These are phyloP conservation scores for Festucalex cinctus DNA, from an alignment of 2,113 vertebrate genomes.

Conservation along the genomic window DNA sequence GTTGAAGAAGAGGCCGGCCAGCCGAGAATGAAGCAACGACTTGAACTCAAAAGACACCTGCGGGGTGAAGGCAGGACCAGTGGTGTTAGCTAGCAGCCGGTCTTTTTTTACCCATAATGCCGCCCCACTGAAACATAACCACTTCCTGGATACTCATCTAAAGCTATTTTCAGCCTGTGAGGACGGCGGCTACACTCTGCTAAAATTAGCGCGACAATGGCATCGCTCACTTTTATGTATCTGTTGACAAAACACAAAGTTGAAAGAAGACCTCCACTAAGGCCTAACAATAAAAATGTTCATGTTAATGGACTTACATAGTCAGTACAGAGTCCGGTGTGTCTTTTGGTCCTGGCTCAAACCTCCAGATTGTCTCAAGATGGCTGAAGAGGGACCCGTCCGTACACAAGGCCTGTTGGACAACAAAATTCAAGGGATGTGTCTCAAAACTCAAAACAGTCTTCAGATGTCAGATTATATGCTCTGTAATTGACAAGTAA, in stretches of 20 bases:
- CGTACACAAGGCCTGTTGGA: slow-evolving; percentile 73
- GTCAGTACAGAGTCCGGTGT: slow-evolving; percentile 61
- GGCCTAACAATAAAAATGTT: too few relatives aligned
- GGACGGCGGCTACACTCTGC: slow-evolving; percentile 1
- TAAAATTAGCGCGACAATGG: slow-evolving; percentile 52
- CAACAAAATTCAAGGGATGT: background rate
- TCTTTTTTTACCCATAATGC: background rate
- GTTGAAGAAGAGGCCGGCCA: slow-evolving; percentile 73
- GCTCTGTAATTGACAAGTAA: too few relatives aligned
- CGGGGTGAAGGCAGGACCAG: background rate
- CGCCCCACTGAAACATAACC: slow-evolving; percentile 4
- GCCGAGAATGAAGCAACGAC: slow-evolving; percentile 74
- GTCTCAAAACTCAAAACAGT: background rate
- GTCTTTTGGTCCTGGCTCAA: slow-evolving; percentile 58
- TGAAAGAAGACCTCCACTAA: background rate
- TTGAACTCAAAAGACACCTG: slow-evolving; percentile 81
- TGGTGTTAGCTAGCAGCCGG: background rate
- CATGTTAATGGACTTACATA: slow-evolving; percentile 60
- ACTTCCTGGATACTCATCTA: slow-evolving; percentile 10
- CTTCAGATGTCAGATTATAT: background rate
- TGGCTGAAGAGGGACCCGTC: slow-evolving; percentile 76
- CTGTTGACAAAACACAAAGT: slow-evolving; percentile 8
- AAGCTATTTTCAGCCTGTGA: slow-evolving; percentile 35
- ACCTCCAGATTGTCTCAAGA: slow-evolving; percentile 77
- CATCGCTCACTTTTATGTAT: slow-evolving; percentile 25